Percentiles rank a stretch among this genome's conserved stretches.
Evolutionary conservation across 2,797 vertebrate species (phyloP).

Genomic region (Sebastolobus alascanus): DNA sequence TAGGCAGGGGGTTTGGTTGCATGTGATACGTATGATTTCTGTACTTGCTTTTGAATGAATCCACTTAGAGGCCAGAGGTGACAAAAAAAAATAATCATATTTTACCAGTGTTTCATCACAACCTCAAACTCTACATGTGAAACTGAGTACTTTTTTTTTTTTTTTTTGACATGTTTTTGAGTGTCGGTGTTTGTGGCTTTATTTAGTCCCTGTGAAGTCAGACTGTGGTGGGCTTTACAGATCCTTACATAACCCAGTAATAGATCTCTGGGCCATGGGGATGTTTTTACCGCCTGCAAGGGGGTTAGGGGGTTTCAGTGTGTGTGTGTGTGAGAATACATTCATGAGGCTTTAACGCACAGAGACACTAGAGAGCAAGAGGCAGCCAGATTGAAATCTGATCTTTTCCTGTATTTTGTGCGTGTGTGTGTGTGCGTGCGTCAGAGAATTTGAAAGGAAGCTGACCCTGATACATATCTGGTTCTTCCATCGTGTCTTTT

Average conservation of each 20-base stretch:
- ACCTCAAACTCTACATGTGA: slow-evolving; percentile 6
- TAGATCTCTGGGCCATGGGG: slow-evolving; percentile 66
- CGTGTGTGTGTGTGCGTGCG: slow-evolving; percentile 7
- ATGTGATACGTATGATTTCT: slow-evolving; percentile 16
- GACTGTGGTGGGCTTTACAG: slow-evolving; percentile 57
- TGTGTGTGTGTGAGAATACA: slow-evolving; percentile 14
- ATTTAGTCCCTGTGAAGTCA: slow-evolving; percentile 71
- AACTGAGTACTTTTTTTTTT: slow-evolving; percentile 15
- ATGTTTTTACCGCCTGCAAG: slow-evolving; percentile 62
- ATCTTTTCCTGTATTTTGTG: slow-evolving; percentile 41
- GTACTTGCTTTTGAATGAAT: slow-evolving; percentile 5
- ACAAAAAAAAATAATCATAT: not conserved
- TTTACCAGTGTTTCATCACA: slow-evolving; percentile 21
- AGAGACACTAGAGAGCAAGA: slow-evolving; percentile 38
- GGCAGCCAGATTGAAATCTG: slow-evolving; percentile 48
- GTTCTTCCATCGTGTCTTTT: slow-evolving; percentile 33
- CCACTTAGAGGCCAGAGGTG: not conserved
- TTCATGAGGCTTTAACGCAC: slow-evolving; percentile 36
- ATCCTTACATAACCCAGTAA: slow-evolving; percentile 77
- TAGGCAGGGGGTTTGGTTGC: not conserved
- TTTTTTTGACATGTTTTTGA: slow-evolving; percentile 7
- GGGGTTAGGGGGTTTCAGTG: slow-evolving; percentile 40
- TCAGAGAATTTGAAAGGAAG: slow-evolving; percentile 56
- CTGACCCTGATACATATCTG: slow-evolving; percentile 58
- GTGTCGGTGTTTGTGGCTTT: slow-evolving; percentile 41